Conservation (phyloP, 2,888 invertebrate species). For the Drosophila kuntzei region DNA sequence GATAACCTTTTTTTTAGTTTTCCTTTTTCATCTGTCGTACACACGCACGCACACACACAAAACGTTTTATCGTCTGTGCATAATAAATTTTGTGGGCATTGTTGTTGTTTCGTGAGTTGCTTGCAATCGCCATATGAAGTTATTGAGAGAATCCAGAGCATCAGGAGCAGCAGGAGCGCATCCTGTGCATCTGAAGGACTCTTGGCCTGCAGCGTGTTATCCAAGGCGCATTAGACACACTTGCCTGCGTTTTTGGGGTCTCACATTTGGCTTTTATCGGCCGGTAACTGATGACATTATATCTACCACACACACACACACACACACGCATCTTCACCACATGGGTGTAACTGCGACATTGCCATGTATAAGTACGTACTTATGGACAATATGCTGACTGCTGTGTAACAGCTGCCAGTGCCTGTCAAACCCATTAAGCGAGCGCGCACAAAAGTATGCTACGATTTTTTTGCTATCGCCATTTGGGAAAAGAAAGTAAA, state of each 20-base stretch:
- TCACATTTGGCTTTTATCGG: constrained; percentile 41
- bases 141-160: constrained; percentile 59
- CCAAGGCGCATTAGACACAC: constrained; percentile 69
- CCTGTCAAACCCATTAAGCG: constrained; percentile 64
- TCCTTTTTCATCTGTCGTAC: constrained; percentile 19
- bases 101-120: constrained; percentile 35
- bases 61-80: constrained; percentile 80
- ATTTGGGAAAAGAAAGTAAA: constrained; percentile 2
- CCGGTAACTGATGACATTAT: constrained; percentile 72
- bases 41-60: constrained; percentile 47
- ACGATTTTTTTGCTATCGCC: constrained; percentile 37
- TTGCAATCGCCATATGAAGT: constrained; percentile 64
- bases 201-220: constrained; percentile 43
- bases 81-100: constrained; percentile 71
- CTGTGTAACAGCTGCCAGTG: constrained; percentile 66
- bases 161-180: constrained; percentile 7
- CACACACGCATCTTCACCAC: constrained; percentile 10
- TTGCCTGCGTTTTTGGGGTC: constrained; percentile 60
- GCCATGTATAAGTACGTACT: constrained; percentile 34
- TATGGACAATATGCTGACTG: constrained; percentile 59
- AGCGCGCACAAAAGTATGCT: constrained; percentile 68
- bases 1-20: constrained; percentile 15
- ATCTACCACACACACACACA: constrained; percentile 22
- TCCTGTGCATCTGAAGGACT: constrained; percentile 23
- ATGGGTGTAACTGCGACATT: constrained; percentile 12